phyloP scores from a whole-genome alignment of 2,888 invertebrate genomes.

The Gisinianus flammeolus region DNA sequence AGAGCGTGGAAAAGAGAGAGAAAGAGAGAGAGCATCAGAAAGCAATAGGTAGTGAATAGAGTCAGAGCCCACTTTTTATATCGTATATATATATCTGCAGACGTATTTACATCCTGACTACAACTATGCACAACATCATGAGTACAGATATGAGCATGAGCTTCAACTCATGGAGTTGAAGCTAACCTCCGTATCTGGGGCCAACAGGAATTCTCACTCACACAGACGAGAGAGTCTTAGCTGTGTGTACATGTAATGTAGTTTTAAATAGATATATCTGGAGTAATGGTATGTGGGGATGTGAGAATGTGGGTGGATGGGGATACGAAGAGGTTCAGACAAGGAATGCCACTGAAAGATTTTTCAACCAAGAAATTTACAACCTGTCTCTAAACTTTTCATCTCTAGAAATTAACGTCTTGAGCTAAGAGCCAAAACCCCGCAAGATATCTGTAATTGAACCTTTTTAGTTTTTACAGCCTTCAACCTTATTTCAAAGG shows the following conservation, averaged over 20 bases:
- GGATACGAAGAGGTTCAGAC: not conserved
- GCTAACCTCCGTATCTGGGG: too few relatives aligned
- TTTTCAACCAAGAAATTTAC: not conserved
- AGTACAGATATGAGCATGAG: too few relatives aligned
- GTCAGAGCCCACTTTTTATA: not conserved
- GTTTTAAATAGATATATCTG: too few relatives aligned
- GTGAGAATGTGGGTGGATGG: not conserved
- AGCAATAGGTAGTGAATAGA: not conserved
- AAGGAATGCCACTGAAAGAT: not conserved
- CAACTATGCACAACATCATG: not conserved
- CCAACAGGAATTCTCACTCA: too few relatives aligned
- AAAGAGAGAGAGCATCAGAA: not conserved
- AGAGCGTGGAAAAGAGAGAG: not conserved
- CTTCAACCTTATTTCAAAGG: not conserved
- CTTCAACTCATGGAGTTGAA: too few relatives aligned
- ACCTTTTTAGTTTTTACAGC: not conserved
- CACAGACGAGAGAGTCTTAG: too few relatives aligned
- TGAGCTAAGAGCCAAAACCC: not conserved
- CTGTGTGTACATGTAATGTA: too few relatives aligned
- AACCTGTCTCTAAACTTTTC: conserved; percentile 19
- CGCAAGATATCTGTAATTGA: not conserved
- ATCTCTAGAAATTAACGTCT: conserved; percentile 21
- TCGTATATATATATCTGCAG: too few relatives aligned
- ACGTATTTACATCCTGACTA: not conserved
- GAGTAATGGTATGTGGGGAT: too few relatives aligned